Conservation (phyloP, 2,888 invertebrate genomes). For the Caenorhabditis afra region DNA sequence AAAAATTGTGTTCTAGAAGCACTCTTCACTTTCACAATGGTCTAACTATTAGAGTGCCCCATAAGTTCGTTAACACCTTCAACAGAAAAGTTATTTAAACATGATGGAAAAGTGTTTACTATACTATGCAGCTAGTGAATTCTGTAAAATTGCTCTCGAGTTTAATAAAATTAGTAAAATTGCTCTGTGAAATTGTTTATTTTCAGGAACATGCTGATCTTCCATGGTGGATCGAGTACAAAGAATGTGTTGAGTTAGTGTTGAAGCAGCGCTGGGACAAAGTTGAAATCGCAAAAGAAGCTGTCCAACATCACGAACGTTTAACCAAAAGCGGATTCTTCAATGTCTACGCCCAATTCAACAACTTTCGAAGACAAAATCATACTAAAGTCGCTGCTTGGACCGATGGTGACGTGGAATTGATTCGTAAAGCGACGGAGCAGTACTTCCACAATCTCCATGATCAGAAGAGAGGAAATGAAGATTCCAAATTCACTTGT, state of each 20-base stretch:
- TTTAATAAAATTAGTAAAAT: background rate
- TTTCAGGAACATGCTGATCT: constrained; percentile 53
- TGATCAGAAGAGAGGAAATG: constrained; percentile 38
- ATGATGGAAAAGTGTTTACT: background rate
- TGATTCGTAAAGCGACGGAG: constrained; percentile 39
- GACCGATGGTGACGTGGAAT: constrained; percentile 39
- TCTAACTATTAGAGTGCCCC: too few species aligned
- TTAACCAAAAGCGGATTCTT: constrained; percentile 44
- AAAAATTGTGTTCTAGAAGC: too few species aligned
- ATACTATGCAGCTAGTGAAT: constrained; percentile 2
- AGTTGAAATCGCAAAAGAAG: constrained; percentile 35
- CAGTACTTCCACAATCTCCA: constrained; percentile 46
- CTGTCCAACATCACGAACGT: constrained; percentile 47
- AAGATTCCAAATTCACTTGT: constrained; percentile 46
- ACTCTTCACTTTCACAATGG: too few species aligned
- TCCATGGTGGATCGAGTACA: constrained; percentile 38
- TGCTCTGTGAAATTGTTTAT: constrained; percentile 9
- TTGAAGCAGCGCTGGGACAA: constrained; percentile 31
- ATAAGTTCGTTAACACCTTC: too few species aligned
- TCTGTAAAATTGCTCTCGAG: constrained; percentile 3
- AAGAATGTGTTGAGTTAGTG: constrained; percentile 40
- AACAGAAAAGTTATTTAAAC: too few species aligned
- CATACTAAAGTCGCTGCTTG: constrained; percentile 48
- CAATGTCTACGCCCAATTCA: constrained; percentile 43
- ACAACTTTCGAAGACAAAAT: constrained; percentile 27